Evolutionary conservation across 2,888 invertebrate species (phyloP).

Genomic region (Boloria euphrosyne): DNA sequence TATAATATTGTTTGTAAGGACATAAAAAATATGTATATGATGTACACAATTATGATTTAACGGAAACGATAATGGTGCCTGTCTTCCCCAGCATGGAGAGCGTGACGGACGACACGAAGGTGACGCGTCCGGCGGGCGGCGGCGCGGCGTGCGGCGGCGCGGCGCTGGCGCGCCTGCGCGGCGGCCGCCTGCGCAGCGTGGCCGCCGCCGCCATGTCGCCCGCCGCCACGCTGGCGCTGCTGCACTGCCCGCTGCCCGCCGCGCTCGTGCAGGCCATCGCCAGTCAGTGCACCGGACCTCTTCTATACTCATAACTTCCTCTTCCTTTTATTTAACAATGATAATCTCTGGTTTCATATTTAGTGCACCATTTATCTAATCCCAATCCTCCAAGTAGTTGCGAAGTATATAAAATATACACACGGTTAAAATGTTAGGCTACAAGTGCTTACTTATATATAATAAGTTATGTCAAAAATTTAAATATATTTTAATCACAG

Average conservation of each 20-base stretch:
- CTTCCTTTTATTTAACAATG: too few species aligned
- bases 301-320: too few species aligned
- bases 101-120: constrained; percentile 87
- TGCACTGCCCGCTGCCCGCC: constrained; percentile 88
- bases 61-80: too few species aligned
- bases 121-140: constrained; percentile 49
- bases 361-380: too few species aligned
- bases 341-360: too few species aligned
- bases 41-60: too few species aligned
- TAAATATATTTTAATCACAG: constrained; percentile 47
- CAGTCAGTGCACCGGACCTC: constrained; percentile 45
- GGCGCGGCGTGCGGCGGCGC: constrained; percentile 37
- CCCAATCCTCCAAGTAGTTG: too few species aligned
- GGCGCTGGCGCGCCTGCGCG: constrained; percentile 67
- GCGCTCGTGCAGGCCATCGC: constrained; percentile 79
- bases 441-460: too few species aligned
- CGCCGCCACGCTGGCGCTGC: constrained; percentile 87
- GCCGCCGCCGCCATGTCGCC: constrained; percentile 92
- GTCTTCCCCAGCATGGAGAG: constrained; percentile 72
- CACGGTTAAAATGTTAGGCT: too few species aligned
- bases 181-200: constrained; percentile 88
- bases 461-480: not conserved
- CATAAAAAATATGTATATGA: too few species aligned
- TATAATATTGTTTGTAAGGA: too few species aligned
- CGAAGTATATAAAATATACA: too few species aligned